Conservation (phyloP, 2,113 vertebrate genomes). For the Ceuthmochares aereus region DNA sequence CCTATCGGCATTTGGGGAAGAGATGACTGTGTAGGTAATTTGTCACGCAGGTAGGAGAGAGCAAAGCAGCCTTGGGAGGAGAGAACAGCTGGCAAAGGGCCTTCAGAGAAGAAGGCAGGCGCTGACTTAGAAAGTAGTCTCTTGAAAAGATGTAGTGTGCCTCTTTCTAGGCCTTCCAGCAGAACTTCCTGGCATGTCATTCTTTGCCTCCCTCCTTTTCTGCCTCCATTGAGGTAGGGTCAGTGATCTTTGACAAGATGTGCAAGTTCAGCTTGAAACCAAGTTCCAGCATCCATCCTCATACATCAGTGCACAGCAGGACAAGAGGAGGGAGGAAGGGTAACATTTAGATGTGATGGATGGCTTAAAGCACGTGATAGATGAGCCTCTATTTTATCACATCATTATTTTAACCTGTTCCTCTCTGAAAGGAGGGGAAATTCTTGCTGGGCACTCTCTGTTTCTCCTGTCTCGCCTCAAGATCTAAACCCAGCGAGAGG, state of each 20-base stretch:
- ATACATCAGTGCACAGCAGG: background rate
- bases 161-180: background rate
- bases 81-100: background rate
- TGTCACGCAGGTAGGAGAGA: background rate
- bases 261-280: background rate
- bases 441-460: background rate
- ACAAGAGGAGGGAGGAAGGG: background rate
- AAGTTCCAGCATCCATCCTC: background rate
- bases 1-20: background rate
- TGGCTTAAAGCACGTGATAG: fast-evolving
- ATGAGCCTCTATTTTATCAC: background rate
- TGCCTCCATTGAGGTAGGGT: background rate
- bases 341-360: background rate
- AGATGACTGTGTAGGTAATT: background rate
- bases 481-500: constrained; percentile 1
- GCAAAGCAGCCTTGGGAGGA: background rate
- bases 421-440: background rate
- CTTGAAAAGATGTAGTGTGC: background rate
- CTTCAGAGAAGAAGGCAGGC: background rate
- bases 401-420: background rate
- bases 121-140: background rate
- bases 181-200: background rate
- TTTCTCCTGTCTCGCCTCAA: background rate
- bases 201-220: background rate
- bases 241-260: background rate